A percentile compares a stretch with the other conserved stretches of the same genome.
Evolutionary conservation across 2,113 vertebrate species (phyloP).

Genomic region (Planiliza haematocheilus): DNA sequence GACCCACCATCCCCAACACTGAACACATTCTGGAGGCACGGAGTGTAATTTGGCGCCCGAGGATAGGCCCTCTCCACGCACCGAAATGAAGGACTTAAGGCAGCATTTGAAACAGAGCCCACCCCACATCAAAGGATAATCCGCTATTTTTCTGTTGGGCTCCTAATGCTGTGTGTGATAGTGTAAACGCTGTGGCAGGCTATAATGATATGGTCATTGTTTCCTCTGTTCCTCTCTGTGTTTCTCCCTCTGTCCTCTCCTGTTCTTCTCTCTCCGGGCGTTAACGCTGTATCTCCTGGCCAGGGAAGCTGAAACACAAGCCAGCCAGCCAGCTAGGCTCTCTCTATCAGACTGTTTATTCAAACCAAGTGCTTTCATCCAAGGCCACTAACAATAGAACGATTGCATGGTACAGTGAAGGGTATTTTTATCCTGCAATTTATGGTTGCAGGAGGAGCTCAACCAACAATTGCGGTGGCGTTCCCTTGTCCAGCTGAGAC

Average conservation of each 20-base stretch:
- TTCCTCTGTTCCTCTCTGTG: slow-evolving; percentile 40
- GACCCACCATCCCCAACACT: slow-evolving; percentile 30
- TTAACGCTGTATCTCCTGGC: slow-evolving; percentile 33
- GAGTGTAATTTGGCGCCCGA: slow-evolving; percentile 73
- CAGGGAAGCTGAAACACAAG: slow-evolving; percentile 28
- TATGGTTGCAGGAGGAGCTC: slow-evolving; percentile 42
- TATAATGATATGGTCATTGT: slow-evolving; percentile 67
- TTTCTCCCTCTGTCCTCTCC: slow-evolving; percentile 34
- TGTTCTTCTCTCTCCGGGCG: slow-evolving; percentile 42
- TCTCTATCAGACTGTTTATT: slow-evolving; percentile 53
- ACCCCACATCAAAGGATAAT: slow-evolving; percentile 82
- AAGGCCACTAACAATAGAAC: slow-evolving; percentile 61
- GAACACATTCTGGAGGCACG: slow-evolving; percentile 61
- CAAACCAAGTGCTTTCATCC: slow-evolving; percentile 60
- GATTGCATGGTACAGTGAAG: slow-evolving; percentile 40
- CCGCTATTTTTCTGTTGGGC: slow-evolving; percentile 75
- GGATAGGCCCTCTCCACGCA: slow-evolving; percentile 67
- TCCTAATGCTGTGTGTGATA: slow-evolving; percentile 74
- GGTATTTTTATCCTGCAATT: slow-evolving; percentile 52
- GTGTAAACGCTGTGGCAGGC: slow-evolving; percentile 63
- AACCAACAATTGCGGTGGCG: slow-evolving; percentile 33
- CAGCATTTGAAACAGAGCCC: slow-evolving; percentile 79
- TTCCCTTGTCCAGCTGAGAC: slow-evolving; percentile 40
- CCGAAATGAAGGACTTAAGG: slow-evolving; percentile 76
- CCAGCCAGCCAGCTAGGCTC: slow-evolving; percentile 35